Conservation (phyloP, 1,140 invertebrate species). For the Temnothorax curvispinosus region DNA sequence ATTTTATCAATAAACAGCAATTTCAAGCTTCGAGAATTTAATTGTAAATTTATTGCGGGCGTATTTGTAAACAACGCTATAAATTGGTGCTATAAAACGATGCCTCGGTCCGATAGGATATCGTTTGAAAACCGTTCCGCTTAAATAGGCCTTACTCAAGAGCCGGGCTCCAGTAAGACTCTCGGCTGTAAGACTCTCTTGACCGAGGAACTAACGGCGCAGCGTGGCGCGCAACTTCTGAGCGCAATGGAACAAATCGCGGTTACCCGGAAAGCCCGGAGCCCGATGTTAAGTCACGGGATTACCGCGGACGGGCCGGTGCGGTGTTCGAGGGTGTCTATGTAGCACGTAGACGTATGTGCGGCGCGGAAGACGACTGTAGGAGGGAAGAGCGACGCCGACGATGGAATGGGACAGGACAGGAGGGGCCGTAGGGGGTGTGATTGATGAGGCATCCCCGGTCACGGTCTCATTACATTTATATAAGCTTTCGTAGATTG, state of each 20-base stretch:
- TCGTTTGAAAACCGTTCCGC: slow-evolving; percentile 19
- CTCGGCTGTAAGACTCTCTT: slow-evolving; percentile 39
- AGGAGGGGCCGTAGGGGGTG: slow-evolving; percentile 75
- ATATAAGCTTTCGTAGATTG: slow-evolving; percentile 86
- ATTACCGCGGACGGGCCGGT: slow-evolving; percentile 68
- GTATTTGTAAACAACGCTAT: background rate
- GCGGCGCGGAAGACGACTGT: slow-evolving; percentile 35
- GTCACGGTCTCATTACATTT: slow-evolving; percentile 86
- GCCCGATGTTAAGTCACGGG: slow-evolving; percentile 70
- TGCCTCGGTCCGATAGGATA: background rate
- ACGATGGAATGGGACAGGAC: slow-evolving; percentile 25
- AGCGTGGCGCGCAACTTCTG: slow-evolving; percentile 54
- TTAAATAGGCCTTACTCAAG: slow-evolving; percentile 48
- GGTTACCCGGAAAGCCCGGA: slow-evolving; percentile 68
- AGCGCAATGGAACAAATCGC: slow-evolving; percentile 69
- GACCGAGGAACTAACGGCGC: slow-evolving; percentile 64
- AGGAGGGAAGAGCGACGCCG: slow-evolving; percentile 31
- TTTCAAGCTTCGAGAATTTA: background rate
- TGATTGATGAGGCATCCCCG: slow-evolving; percentile 85
- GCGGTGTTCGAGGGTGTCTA: slow-evolving; percentile 62
- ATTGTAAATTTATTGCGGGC: background rate
- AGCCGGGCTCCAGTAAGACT: slow-evolving; percentile 2
- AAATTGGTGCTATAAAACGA: background rate
- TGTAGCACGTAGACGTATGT: slow-evolving; percentile 62
- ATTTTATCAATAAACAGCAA: background rate